Conservation (phyloP, 2,113 vertebrate genomes). For the Hydrochoerus hydrochaeris region DNA sequence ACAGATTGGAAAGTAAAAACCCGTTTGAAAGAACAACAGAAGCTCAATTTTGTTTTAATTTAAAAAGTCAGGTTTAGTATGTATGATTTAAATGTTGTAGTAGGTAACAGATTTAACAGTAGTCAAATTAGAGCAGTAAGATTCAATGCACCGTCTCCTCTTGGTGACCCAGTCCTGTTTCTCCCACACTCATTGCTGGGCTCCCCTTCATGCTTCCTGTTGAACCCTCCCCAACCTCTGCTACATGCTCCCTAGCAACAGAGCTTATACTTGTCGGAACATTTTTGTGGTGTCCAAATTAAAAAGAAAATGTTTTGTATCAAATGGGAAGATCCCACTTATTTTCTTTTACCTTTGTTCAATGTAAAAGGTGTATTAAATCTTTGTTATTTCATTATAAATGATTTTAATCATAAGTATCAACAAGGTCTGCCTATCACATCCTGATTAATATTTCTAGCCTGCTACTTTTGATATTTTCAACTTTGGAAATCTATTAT, state of each 20-base stretch:
- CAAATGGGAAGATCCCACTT: conserved; percentile 1
- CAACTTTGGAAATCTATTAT: conserved; percentile 71
- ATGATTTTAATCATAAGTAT: conserved; percentile 64
- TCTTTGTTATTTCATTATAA: conserved; percentile 50
- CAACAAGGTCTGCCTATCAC: conserved; percentile 48
- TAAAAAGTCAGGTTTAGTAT: neutral
- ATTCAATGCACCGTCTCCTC: neutral
- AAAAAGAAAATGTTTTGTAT: neutral
- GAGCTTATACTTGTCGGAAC: rapidly evolving
- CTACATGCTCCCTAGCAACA: neutral
- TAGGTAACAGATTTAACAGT: neutral
- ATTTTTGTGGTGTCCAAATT: neutral
- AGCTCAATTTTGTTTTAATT: conserved; percentile 6
- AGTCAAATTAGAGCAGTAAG: neutral
- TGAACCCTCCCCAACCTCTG: neutral
- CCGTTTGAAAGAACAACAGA: neutral
- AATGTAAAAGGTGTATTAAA: conserved; percentile 50
- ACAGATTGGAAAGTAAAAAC: conserved; percentile 10
- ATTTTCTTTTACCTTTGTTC: conserved; percentile 55
- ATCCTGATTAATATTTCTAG: conserved; percentile 58
- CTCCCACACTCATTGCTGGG: neutral
- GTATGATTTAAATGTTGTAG: neutral
- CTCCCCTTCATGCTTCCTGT: neutral
- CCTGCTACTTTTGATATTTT: conserved; percentile 62
- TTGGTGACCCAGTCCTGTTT: neutral